phyloP scores from a whole-genome alignment of 2,888 invertebrate genomes.

The Chrysodeixis includens region DNA sequence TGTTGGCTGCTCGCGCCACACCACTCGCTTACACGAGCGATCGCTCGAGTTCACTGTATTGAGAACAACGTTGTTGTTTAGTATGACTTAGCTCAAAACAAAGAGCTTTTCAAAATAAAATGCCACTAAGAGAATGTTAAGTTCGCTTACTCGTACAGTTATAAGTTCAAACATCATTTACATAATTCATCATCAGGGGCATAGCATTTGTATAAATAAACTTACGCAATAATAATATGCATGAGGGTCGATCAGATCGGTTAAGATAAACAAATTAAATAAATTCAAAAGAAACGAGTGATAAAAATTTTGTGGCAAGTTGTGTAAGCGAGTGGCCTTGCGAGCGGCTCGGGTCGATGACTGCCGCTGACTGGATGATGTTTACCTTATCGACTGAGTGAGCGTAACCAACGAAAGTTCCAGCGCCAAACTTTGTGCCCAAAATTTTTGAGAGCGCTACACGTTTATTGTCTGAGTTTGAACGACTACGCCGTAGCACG shows the following conservation, averaged over 20 bases:
- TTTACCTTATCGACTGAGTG: slow-evolving; percentile 83
- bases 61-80: slow-evolving; percentile 77
- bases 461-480: slow-evolving; percentile 59
- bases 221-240: slow-evolving; percentile 19
- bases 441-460: slow-evolving; percentile 65
- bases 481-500: slow-evolving; percentile 67
- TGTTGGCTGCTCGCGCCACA: slow-evolving; percentile 75
- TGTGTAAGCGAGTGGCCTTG: slow-evolving; percentile 87
- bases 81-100: slow-evolving; percentile 77
- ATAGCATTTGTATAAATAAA: slow-evolving; percentile 23
- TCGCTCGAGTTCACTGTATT: slow-evolving; percentile 83
- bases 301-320: slow-evolving; percentile 75
- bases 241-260: slow-evolving; percentile 33
- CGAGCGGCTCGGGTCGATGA: slow-evolving; percentile 80
- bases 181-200: slow-evolving; percentile 50
- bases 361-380: slow-evolving; percentile 76
- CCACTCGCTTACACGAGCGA: slow-evolving; percentile 74
- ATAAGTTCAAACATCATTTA: slow-evolving; percentile 56
- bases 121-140: slow-evolving; percentile 55
- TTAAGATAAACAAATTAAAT: slow-evolving; percentile 52
- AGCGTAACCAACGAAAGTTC: slow-evolving; percentile 79
- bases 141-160: slow-evolving; percentile 66
- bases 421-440: slow-evolving; percentile 66
- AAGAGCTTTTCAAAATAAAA: slow-evolving; percentile 77
- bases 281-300: slow-evolving; percentile 61